Evolutionary conservation across 2,888 invertebrate species (phyloP).

Genomic region (Caenorhabditis angaria): DNA sequence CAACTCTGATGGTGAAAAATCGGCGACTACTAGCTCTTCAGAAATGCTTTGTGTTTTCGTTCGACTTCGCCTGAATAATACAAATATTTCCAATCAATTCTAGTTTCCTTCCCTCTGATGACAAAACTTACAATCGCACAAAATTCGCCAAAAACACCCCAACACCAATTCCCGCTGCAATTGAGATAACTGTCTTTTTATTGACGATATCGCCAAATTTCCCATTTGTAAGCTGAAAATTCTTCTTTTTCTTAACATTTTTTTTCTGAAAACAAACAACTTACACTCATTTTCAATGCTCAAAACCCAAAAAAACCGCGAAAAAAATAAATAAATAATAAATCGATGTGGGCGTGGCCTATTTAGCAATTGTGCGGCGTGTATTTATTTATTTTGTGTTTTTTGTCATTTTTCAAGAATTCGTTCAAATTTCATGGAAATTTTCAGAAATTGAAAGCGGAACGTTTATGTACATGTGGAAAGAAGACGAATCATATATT

Average conservation of each 20-base stretch:
- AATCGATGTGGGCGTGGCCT: background rate
- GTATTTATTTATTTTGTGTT: background rate
- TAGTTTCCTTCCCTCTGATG: background rate
- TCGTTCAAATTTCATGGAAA: too few species aligned
- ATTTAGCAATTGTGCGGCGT: background rate
- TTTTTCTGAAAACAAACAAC: background rate
- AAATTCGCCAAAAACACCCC: conserved; percentile 38
- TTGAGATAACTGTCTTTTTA: conserved; percentile 31
- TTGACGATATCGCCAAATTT: conserved; percentile 32
- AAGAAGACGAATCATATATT: too few species aligned
- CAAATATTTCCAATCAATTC: background rate
- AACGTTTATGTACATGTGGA: too few species aligned
- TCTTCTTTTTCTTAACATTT: background rate
- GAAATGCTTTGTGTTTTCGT: background rate
- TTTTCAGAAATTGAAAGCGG: too few species aligned
- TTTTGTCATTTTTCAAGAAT: background rate
- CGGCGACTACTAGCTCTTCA: background rate
- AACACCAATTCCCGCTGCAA: conserved; percentile 40
- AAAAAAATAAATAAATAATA: background rate
- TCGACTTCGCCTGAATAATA: background rate
- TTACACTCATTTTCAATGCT: background rate
- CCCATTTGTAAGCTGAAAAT: background rate
- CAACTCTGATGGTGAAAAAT: conserved; percentile 9
- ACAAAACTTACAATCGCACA: conserved; percentile 21
- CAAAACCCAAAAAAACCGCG: too few species aligned